Evolutionary conservation across 2,113 vertebrate species (phyloP), one percentile per base, ranked within the genome.

Genomic region (Urocolius indicus): DNA sequence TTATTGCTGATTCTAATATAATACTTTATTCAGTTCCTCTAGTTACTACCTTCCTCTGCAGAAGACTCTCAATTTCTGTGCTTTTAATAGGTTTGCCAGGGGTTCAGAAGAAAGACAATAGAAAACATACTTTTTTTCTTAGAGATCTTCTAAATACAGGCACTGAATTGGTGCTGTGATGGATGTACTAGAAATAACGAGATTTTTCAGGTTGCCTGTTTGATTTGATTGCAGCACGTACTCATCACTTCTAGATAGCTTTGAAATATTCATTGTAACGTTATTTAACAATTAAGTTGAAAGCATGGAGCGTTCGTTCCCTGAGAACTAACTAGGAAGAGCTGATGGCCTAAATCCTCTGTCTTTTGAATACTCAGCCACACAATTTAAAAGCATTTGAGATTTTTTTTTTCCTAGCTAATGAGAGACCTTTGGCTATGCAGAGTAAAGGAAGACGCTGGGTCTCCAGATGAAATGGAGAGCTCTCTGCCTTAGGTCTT

Each of bases 261-360:
- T 92, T 92, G 83, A 93, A 94, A 95, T 90, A 86, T 74, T 88
- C 11, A 30, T 74, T 80, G 21, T 65, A 52, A 81, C 49, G 30
- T 86, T 93, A 58, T 84, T 92, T 49, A 92, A 90, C 38, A 84
- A 84, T 89, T 87, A 90, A 49, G 72, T 27, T 94, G 94, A 72
- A 94, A 89, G 57, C 49, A 34, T 58, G 61, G 90, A 52, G 32
- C 0, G 2, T 57, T 94, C 54, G 2, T 57, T 94, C 54, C 65
- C 65, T 4, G 12, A 71, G 65, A 93, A 62, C 69, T 90, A 90
- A 69, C 59, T 82, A 61, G 85, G 92, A 89, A 81, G 65, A 80
- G 30, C 57, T 78, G 61, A 71, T 72, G 45, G 72, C 48, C 74
- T 85, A 86, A 91, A 63, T 88, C 67, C 67, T 86, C 62, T 81